Evolutionary conservation across 2,113 vertebrate genomes (phyloP).

Genomic region (Sylvilagus bachmani): DNA sequence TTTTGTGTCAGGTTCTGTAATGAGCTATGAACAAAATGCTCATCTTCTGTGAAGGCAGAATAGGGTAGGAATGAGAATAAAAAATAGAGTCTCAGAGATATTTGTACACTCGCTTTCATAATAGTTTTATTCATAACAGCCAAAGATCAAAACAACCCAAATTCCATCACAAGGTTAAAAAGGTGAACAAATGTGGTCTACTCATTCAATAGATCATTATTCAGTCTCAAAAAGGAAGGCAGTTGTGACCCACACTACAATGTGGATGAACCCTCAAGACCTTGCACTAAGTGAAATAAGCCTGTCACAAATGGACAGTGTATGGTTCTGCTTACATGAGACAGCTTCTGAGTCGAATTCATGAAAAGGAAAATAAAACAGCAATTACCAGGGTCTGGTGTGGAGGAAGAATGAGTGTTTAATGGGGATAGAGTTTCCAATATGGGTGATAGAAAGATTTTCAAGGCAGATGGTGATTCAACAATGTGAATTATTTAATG

Average conservation of each 20-base stretch:
- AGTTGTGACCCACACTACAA: background rate
- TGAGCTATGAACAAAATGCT: background rate
- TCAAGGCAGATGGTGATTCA: background rate
- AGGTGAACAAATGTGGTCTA: background rate
- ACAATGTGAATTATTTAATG: background rate
- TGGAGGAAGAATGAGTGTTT: background rate
- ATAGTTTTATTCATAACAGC: background rate
- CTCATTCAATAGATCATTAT: background rate
- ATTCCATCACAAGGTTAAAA: background rate
- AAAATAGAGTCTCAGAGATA: background rate
- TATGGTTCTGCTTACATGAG: background rate
- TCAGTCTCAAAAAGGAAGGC: background rate
- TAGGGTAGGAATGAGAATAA: background rate
- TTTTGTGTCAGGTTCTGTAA: background rate
- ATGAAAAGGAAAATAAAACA: background rate
- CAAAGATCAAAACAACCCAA: background rate
- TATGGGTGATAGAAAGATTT: background rate
- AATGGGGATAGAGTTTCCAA: background rate
- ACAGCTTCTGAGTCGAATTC: background rate
- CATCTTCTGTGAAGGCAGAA: background rate
- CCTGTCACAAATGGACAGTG: background rate
- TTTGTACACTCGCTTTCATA: background rate
- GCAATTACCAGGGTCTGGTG: background rate
- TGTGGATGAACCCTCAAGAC: background rate
- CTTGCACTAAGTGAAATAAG: background rate